Percentiles rank a stretch among this genome's conserved stretches.
Conservation (phyloP, 2,113 vertebrate genomes). For the Sinocyclocheilus maitianheensis region DNA sequence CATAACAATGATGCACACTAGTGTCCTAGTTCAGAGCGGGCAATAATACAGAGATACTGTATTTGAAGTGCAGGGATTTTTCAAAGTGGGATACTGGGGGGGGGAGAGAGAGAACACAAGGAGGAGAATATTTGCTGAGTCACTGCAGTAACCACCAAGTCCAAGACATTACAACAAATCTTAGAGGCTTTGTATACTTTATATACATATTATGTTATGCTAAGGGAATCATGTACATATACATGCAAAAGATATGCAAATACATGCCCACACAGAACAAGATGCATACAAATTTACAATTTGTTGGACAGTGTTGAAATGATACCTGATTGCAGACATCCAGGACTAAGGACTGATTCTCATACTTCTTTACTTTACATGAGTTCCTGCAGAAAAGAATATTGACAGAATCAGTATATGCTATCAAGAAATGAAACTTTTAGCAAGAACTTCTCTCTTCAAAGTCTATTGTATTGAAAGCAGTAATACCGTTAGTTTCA, state of each 20-base stretch:
- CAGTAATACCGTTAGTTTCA: neutral
- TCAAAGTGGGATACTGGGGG: neutral
- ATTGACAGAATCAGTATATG: neutral
- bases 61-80: neutral
- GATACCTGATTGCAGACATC: slow-evolving; percentile 83
- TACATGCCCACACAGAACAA: neutral
- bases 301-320: neutral
- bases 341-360: slow-evolving; percentile 78
- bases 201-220: neutral
- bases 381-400: slow-evolving; percentile 79
- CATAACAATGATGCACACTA: neutral
- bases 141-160: slow-evolving; percentile 57
- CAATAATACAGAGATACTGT: neutral
- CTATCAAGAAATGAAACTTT: neutral
- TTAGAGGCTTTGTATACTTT: neutral
- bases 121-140: slow-evolving; percentile 51
- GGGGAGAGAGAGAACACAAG: too few species aligned
- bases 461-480: neutral
- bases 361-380: slow-evolving; percentile 89
- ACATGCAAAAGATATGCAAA: neutral
- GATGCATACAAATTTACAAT: neutral
- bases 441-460: neutral
- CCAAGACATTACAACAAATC: slow-evolving; percentile 34
- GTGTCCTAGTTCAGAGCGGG: neutral
- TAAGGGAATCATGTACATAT: neutral